Base-by-base conservation (phyloP, 2,888 invertebrate genomes). In the Chrysina gloriosa region DNA sequence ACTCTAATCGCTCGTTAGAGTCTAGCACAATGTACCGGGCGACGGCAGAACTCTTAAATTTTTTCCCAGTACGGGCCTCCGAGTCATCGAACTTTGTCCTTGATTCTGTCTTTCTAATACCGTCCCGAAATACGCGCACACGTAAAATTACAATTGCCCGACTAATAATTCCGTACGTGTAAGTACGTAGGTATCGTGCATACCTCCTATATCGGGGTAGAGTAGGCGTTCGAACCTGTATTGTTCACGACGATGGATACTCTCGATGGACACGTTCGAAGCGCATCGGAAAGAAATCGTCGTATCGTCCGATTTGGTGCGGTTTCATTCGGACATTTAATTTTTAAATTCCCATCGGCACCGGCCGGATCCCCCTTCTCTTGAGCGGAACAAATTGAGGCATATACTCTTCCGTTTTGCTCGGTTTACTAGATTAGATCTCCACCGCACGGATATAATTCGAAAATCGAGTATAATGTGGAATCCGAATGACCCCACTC, bases 21-120 rank as follows among this genome's bases (percentile, higher is more conserved):
- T 45, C 19, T 45, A 3, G 31, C 16, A 56, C 19, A 4, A 11
- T 56, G n/a, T n/a, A n/a, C n/a, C n/a, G n/a, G n/a, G n/a, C 34
- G 31, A 27, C 52, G 52, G 23, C 27, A 25, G 9, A 14, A 25
- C 45, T 42, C 63, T 45, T 29, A 23, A 64, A 21, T 50, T 36
- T 50, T 52, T 50, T 48, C 68, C 68, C 68, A 63, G 50, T 52
- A 52, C 63, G 67, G 66, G 66, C 66, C 68, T 27, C 68, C 29
- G 48, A 64, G 68, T 68, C 68, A 68, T 63, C 54, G 63, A 54
- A 63, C 68, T 63, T 42, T 68, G 68, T 68, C 68, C 68, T 68
- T 68, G 68, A 68, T 56, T 58, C 52, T 21, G 42, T 48, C 21
- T 50, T 61, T 39, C 52, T 52, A 52, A 52, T 61, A 29, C 27